Evolutionary conservation across 2,888 invertebrate genomes (phyloP), one percentile per base, ranked within the genome.

Genomic region (Agrilus cyanescens): DNA sequence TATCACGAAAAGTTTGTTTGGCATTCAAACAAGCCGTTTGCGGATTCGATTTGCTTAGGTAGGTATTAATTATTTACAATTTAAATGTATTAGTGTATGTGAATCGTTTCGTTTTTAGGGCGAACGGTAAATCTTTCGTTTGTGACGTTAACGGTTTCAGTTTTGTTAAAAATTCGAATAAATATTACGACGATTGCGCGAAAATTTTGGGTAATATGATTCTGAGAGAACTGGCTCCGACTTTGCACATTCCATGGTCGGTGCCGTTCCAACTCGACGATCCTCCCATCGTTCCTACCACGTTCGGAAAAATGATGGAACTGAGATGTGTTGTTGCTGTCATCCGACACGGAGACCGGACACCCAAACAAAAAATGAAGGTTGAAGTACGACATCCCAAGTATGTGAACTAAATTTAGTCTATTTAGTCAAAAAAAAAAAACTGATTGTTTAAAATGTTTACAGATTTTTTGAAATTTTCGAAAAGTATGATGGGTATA

Each of bases 291-390:
- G 97, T 98, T 38, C 96, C 97, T 1, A 98, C 98, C 0, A 97
- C 97, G 1, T 94, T 94, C 62, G 97, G 97, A 12, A 96, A 96
- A 72, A 94, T 97, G 91, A 82, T 83, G 82, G 82, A 83, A 55
- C 61, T 83, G 47, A 73, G 98, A 25, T 97, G 97, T 65, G 97
- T 98, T 3, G 93, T 96, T 32, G 98, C 90, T 16, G 90, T 98
- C 5, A 97, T 98, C 47, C 71, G 98, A 45, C 98, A 98, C 61
- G 98, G 98, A 0, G 98, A 99, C 67, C 74, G 98, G 51, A 99
- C 98, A 12, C 98, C 98, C 0, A 99, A 99, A 65, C 98, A 99
- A 71, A 99, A 99, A 71, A 98, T 99, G 97, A 99, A 99, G 69
- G 96, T 97, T 52, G 96, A 96, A 75, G 96, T 96, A 12, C 76